Evolutionary conservation across 1,140 invertebrate genomes (phyloP), one percentile per base, ranked within the genome.

Genomic region (Ladona fulva): DNA sequence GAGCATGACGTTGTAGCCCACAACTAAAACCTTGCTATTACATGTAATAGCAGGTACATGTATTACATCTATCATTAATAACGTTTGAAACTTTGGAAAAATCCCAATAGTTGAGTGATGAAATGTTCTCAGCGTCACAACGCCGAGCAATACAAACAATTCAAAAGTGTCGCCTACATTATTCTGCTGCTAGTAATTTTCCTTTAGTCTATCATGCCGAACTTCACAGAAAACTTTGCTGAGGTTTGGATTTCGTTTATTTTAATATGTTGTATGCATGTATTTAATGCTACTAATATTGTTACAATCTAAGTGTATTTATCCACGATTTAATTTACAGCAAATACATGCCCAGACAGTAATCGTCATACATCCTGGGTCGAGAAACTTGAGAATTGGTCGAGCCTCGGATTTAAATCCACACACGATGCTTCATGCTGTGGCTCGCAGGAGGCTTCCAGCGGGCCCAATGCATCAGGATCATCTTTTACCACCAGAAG

Each of bases 341-440:
- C 52, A 66, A 66, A 66, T 66, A 16, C 52, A 66, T 66, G 52
- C 52, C 0, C 92, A 93, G 81, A 91, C 91, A 37, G 92, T 96
- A 42, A 92, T 98, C 73, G 92, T 98, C n/a, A 96, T 98, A 75
- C 96, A 98, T 84, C 96, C 96, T 76, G 97, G 97, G 11, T 98
- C 96, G 0, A 89, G 93, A 75, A 92, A 96, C 83, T 87, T 98
- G 19, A 86, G 95, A 75, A 95, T 98, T 82, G 96, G 96, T 1
- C 85, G 94, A 83, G 95, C 96, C 10, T 95, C 94, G 0, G 96
- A 98, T 85, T 85, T 95, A 1, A 91, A 94, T 84, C 96, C 96
- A 42, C 87, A 92, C 66, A 93, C 91, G 16, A 87, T 97, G 74
- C 87, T 97, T 16, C 95, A 98, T 86, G 96, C 94, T 37, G 91